Evolutionary conservation across 2,888 invertebrate genomes (phyloP), one percentile per base, ranked within the genome.

Genomic region (Microchrysa polita): DNA sequence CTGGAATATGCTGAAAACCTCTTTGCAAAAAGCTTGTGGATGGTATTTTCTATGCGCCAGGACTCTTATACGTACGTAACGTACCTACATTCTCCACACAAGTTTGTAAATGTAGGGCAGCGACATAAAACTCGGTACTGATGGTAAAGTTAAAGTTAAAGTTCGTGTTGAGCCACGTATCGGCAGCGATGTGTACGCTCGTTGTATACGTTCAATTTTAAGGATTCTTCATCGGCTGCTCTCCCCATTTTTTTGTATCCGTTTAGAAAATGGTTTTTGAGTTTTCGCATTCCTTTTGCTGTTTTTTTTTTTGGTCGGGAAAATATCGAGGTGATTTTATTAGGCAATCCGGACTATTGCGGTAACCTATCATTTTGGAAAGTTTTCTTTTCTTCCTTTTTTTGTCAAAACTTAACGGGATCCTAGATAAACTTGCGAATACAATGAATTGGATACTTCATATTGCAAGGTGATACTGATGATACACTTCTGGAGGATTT

Each of bases 21-120:
- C 16, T 48, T n/a, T 10, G 14, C 16, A 12, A n/a, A 34, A 34
- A 48, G 48, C 48, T 18, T 69, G 69, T 69, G 69, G 69, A 69
- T 40, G 10, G 12, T 69, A 40, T 18, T 57, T 18, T 53, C 16
- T 40, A 14, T 69, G 55, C 69, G 69, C 57, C 69, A 69, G 57
- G 55, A 69, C 69, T 69, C 69, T 69, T 69, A 69, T 69, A 69
- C 69, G 5, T 12, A 22, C 9, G 57, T 18, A 57, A 42, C 7
- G 42, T 42, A n/a, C n/a, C n/a, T n/a, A n/a, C n/a, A n/a, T n/a
- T 34, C 27, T 34, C 27, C 7, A 2, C 27, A 34, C 27, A 34
- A 34, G 5, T 52, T 52, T 52, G 55, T 20, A 55, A 7, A 18
- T 20, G 22, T 20, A 20, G 18, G 22, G 18, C 27, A 34, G 27